Base-by-base conservation (phyloP, 2,888 invertebrate genomes). In the Sympetrum striolatum region DNA sequence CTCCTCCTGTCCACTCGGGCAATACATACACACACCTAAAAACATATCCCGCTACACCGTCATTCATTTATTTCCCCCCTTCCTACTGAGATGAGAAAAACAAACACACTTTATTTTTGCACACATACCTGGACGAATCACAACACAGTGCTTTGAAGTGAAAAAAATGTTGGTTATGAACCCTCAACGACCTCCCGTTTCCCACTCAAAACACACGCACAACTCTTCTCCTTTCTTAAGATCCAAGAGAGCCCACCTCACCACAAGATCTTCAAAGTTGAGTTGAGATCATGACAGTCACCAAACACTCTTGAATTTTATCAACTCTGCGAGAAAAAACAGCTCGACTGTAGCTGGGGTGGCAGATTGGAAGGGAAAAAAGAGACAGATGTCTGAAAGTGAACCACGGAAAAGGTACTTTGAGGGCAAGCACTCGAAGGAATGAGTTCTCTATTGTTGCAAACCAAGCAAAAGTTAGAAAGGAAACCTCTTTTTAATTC, bases 121-220 rank as follows among this genome's bases (percentile, higher is more conserved):
- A 86, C 86, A 86, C 86, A 86, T 86, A 86, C 86, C 86, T 86
- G 86, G 86, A 86, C 86, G 86, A 86, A 86, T 86, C 86, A 86
- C 86, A 86, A 86, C 86, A 86, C 86, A 86, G 86, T 86, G 86
- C 86, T 86, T 86, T 86, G 86, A 86, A 86, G 86, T 86, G 86
- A 86, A 86, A 86, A 86, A 80, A 86, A 86, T 35, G 86, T 86
- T 86, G 86, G 60, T 86, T 86, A 86, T 60, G 60, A 86, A 86
- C 86, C 86, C 86, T 37, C 86, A 86, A 86, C 86, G 60, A 86
- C 86, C 86, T 8, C 31, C 86, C 60, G 39, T n/a, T 86, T 60
- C 86, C 86, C 86, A 53, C 82, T 82, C 82, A 58, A 37, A 53
- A 44, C 58, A 86, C 64, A 86, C 37, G 86, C 86, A 64, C 86